These are phyloP conservation scores for Tauraco hartlaubi DNA, from an alignment of 2,797 vertebrate genomes.

Conservation along the genomic window DNA sequence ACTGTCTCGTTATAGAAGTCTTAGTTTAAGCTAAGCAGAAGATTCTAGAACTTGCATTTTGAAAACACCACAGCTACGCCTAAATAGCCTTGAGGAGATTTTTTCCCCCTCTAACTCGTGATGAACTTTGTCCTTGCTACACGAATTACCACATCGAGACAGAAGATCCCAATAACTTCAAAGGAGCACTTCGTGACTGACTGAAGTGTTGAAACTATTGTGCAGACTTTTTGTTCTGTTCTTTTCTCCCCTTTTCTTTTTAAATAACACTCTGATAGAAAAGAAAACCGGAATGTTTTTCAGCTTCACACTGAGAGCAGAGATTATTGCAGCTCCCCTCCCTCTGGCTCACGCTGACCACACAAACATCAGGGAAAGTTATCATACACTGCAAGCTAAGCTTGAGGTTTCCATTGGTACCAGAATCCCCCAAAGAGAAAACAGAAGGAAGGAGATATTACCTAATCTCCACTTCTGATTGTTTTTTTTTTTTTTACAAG, in stretches of 20 bases:
- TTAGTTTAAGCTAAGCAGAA: neutral
- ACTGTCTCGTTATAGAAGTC: neutral
- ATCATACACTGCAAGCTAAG: neutral
- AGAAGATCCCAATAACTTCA: neutral
- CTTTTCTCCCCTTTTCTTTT: neutral
- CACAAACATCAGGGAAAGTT: neutral
- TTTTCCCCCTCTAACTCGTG: neutral
- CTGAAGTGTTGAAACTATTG: neutral
- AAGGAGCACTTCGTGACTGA: neutral
- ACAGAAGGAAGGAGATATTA: neutral
- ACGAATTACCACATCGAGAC: neutral
- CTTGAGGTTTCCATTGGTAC: neutral
- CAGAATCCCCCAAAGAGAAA: neutral
- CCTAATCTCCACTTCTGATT: neutral
- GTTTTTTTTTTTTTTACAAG: neutral
- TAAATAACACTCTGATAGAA: neutral
- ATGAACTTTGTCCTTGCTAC: neutral
- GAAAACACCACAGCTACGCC: neutral
- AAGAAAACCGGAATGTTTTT: neutral
- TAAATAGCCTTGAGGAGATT: neutral
- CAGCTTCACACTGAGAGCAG: slow-evolving; percentile 10
- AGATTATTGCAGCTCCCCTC: neutral
- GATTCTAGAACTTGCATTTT: neutral
- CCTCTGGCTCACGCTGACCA: neutral
- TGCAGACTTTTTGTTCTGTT: neutral